A percentile compares a stretch with the other conserved stretches of the same genome.
Evolutionary conservation across 2,797 vertebrate genomes (phyloP).

Genomic region (Nothura maculosa): DNA sequence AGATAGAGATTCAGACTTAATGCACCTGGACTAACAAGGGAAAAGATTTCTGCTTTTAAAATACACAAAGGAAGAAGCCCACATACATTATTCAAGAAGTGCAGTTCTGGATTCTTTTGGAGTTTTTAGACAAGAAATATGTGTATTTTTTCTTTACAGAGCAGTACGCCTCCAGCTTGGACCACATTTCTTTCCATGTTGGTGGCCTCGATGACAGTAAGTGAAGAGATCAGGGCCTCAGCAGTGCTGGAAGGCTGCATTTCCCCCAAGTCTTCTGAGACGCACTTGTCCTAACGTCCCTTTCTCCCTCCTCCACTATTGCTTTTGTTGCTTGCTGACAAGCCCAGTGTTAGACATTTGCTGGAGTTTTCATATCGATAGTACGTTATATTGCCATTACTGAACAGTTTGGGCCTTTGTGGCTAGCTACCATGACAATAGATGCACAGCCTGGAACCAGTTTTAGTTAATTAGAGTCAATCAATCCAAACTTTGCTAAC

Average conservation of each 20-base stretch:
- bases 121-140: not conserved
- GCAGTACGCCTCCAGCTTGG: not conserved
- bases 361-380: slow-evolving; percentile 83
- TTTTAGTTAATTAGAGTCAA: slow-evolving; percentile 99
- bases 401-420: slow-evolving; percentile 90
- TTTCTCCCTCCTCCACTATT: slow-evolving; percentile 18
- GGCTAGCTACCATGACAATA: slow-evolving; percentile 99
- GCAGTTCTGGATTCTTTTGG: not conserved
- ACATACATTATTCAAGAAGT: not conserved
- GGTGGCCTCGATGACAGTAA: not conserved
- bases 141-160: not conserved
- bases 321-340: slow-evolving; percentile 78
- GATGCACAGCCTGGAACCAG: slow-evolving; percentile 99
- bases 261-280: slow-evolving; percentile 30
- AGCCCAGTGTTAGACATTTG: slow-evolving; percentile 78
- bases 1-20: not conserved
- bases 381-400: slow-evolving; percentile 82
- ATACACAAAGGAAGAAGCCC: not conserved
- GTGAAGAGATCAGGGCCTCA: not conserved
- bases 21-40: not conserved
- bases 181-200: not conserved
- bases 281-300: slow-evolving; percentile 35
- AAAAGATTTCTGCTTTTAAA: not conserved
- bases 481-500: slow-evolving; percentile 99
- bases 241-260: slow-evolving; percentile 8